Percentiles rank a stretch among this genome's conserved stretches.
Evolutionary conservation across 2,797 vertebrate species (phyloP).

Genomic region (Pristis pectinata): DNA sequence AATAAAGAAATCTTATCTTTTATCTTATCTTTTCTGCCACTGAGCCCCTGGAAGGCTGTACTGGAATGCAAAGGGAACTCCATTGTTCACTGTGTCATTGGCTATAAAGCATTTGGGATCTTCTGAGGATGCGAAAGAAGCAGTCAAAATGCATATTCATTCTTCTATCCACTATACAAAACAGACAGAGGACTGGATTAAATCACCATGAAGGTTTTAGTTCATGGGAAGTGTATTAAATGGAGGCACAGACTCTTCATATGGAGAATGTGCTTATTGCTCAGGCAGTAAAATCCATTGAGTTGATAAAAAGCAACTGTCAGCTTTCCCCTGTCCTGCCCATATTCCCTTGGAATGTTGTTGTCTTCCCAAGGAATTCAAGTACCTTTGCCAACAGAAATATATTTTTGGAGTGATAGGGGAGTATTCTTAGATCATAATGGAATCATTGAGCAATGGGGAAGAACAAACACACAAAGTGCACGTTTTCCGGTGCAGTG

Average conservation of each 20-base stretch:
- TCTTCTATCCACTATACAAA: not conserved
- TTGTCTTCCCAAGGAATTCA: constrained; percentile 31
- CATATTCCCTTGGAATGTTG: not conserved
- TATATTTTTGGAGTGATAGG: not conserved
- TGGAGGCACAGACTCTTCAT: too few species aligned
- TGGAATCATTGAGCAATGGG: constrained; percentile 2
- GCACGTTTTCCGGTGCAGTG: not conserved
- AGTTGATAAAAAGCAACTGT: not conserved
- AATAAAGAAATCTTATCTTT: too few species aligned
- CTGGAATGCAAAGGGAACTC: not conserved
- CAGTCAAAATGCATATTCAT: not conserved
- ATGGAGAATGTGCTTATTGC: too few species aligned
- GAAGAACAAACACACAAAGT: not conserved
- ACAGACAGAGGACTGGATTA: not conserved
- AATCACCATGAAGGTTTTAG: not conserved
- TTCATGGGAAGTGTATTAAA: too few species aligned
- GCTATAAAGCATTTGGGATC: not conserved
- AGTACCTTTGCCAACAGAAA: constrained; percentile 8
- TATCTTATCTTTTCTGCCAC: not conserved
- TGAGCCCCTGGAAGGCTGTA: not conserved
- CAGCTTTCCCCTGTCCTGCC: constrained; percentile 12
- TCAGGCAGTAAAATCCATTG: not conserved
- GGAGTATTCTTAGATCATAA: not conserved
- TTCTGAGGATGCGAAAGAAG: not conserved
- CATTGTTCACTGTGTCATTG: not conserved